Evolutionary conservation across 53 echinoderm and acorn worm species (phyloP).

Genomic region (Astropecten irregularis): DNA sequence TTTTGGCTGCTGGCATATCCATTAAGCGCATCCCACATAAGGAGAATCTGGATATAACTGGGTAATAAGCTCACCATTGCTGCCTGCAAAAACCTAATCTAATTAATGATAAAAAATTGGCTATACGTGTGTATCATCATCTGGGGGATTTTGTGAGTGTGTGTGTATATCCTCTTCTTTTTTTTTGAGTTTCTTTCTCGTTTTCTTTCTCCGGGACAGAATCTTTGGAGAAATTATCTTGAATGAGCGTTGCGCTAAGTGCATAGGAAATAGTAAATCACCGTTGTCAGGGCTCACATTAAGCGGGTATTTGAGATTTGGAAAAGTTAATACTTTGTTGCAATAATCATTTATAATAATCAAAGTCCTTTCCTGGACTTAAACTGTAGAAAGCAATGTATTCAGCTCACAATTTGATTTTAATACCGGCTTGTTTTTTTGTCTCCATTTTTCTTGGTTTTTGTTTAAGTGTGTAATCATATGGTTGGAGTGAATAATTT

Average conservation of each 20-base stretch:
- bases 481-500: too few relatives aligned
- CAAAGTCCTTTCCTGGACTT: too few relatives aligned
- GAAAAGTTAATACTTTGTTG: background rate
- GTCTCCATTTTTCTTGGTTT: too few relatives aligned
- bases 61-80: slow-evolving; percentile 25
- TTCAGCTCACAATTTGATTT: too few relatives aligned
- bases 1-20: slow-evolving; percentile 42
- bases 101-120: slow-evolving; percentile 55
- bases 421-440: too few relatives aligned
- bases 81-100: slow-evolving; percentile 40
- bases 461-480: too few relatives aligned
- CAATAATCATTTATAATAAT: background rate
- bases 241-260: slow-evolving; percentile 11
- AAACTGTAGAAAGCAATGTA: too few relatives aligned
- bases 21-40: slow-evolving; percentile 3
- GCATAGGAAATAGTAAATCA: slow-evolving; percentile 35
- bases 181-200: too few relatives aligned
- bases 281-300: background rate
- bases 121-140: slow-evolving; percentile 42
- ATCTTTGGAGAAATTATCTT: slow-evolving; percentile 29
- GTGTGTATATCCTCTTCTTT: too few relatives aligned
- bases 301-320: background rate
- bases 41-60: slow-evolving; percentile 8
- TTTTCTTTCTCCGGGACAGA: background rate
- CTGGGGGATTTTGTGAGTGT: too few relatives aligned